A percentile compares a stretch with the other conserved stretches of the same genome.
These are phyloP conservation scores for Gastracanthus pulcherrimus DNA, from an alignment of 2,888 invertebrate genomes.

Conservation along the genomic window DNA sequence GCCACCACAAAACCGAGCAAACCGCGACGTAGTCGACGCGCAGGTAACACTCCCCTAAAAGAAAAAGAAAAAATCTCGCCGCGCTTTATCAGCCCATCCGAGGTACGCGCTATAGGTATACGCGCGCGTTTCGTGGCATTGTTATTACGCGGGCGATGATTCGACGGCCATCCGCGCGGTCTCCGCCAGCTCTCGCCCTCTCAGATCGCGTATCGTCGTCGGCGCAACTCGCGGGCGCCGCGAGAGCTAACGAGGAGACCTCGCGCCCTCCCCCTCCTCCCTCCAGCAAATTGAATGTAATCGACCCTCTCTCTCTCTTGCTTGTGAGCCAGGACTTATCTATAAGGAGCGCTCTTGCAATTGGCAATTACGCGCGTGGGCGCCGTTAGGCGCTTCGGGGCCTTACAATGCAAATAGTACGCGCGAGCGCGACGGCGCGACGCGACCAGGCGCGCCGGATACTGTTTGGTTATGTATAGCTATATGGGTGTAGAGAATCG, in stretches of 20 bases:
- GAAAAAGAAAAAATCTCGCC: no score
- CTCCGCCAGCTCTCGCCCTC: not conserved
- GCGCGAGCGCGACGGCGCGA: not conserved
- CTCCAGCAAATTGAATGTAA: slow-evolving; percentile 65
- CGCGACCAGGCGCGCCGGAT: not conserved
- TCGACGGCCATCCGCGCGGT: not conserved
- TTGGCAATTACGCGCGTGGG: slow-evolving; percentile 57
- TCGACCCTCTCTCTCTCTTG: slow-evolving; percentile 36
- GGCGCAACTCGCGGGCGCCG: not conserved
- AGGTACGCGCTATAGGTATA: not conserved
- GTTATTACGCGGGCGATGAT: slow-evolving; percentile 28
- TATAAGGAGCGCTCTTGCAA: slow-evolving; percentile 43
- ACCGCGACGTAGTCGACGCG: no score
- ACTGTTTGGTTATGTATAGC: not conserved
- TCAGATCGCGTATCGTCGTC: not conserved
- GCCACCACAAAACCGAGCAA: no score
- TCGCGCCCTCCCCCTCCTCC: slow-evolving; percentile 44
- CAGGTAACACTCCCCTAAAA: no score
- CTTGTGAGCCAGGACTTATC: slow-evolving; percentile 24
- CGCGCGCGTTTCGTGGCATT: not conserved
- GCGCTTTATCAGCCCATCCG: not conserved
- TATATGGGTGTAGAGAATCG: no score
- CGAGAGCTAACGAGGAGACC: slow-evolving; percentile 60
- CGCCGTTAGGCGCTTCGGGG: slow-evolving; percentile 35
- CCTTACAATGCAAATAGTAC: slow-evolving; percentile 26